phyloP scores from a whole-genome alignment of 2,888 invertebrate species.

The Callinectes sapidus region DNA sequence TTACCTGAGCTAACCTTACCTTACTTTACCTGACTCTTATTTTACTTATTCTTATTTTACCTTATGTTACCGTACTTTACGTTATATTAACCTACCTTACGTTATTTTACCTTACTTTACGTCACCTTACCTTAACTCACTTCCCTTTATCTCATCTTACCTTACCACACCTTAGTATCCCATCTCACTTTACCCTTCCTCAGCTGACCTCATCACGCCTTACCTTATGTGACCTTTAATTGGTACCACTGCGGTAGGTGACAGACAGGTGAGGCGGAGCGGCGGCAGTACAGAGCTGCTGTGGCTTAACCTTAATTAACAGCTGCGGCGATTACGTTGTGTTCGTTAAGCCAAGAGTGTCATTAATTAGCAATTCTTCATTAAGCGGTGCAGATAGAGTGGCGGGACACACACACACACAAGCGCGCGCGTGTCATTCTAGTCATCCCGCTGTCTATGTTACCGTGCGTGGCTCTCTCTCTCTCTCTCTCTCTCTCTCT shows the following conservation, averaged over 20 bases:
- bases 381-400: not conserved
- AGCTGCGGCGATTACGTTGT: not conserved
- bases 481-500: slow-evolving; percentile 1
- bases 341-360: not conserved
- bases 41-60: too few species aligned
- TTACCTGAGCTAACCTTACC: too few species aligned
- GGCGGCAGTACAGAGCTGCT: not conserved
- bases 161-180: too few species aligned
- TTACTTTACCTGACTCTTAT: too few species aligned
- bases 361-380: not conserved
- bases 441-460: not conserved
- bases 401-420: not conserved
- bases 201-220: too few species aligned
- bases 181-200: too few species aligned
- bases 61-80: too few species aligned
- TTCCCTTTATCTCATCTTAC: too few species aligned
- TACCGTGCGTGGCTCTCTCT: not conserved
- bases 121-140: too few species aligned
- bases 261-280: not conserved
- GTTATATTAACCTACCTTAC: too few species aligned
- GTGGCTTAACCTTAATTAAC: not conserved
- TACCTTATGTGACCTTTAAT: not conserved
- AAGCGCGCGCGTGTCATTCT: too few species aligned
- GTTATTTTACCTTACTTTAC: too few species aligned
- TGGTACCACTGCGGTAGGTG: not conserved